Conservation (phyloP, 2,113 vertebrate genomes). For the Ochotona princeps region DNA sequence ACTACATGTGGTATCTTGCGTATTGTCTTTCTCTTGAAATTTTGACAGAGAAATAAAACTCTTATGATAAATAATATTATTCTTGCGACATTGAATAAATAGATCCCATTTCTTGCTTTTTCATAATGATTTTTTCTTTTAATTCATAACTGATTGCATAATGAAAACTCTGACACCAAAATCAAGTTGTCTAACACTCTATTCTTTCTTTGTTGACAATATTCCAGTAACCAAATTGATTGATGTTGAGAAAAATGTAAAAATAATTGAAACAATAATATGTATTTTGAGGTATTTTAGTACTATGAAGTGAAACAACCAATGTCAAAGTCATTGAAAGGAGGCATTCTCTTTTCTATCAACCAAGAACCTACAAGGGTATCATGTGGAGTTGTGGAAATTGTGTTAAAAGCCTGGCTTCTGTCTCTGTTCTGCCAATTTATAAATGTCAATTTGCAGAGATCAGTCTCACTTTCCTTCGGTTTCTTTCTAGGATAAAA, state of each 20-base stretch:
- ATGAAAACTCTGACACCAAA: background rate
- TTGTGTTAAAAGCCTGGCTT: background rate
- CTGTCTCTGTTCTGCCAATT: background rate
- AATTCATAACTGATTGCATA: background rate
- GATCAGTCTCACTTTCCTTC: background rate
- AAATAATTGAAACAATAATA: conserved; percentile 33
- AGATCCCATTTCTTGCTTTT: conserved; percentile 52
- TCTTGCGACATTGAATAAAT: conserved; percentile 27
- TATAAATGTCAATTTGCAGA: background rate
- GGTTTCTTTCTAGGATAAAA: conserved; percentile 24
- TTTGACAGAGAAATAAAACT: conserved; percentile 27
- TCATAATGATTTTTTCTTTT: background rate
- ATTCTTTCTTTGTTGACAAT: conserved; percentile 3
- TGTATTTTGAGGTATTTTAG: conserved; percentile 33
- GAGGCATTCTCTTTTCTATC: background rate
- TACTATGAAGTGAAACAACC: conserved; percentile 3
- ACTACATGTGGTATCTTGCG: background rate
- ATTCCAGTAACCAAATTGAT: background rate
- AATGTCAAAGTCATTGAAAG: conserved; percentile 14
- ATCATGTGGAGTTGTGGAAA: background rate
- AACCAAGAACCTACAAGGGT: background rate
- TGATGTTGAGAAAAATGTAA: conserved; percentile 17
- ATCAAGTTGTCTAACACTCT: background rate
- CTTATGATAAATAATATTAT: conserved; percentile 55
- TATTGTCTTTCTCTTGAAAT: conserved; percentile 39